Conservation (phyloP, 2,888 invertebrate species). For the Ectemnius cavifrons region DNA sequence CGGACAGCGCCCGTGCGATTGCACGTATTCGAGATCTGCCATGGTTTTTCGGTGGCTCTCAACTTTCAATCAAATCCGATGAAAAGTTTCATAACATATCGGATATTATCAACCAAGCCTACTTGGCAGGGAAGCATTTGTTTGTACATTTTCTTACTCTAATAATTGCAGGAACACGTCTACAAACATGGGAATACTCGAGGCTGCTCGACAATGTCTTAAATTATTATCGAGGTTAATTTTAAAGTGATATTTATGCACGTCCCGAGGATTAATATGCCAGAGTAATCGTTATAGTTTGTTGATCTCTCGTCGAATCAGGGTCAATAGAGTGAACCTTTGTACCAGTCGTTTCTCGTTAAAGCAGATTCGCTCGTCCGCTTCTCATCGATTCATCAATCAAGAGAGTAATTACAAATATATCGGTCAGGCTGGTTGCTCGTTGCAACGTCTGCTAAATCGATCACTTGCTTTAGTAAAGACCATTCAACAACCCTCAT, state of each 20-base stretch:
- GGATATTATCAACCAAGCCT: background rate
- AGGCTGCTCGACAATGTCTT: conserved; percentile 32
- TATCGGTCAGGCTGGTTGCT: background rate
- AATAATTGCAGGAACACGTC: background rate
- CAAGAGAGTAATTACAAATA: conserved; percentile 3
- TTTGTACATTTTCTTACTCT: background rate
- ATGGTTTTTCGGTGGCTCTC: conserved; percentile 63
- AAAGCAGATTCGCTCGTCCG: background rate
- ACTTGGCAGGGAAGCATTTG: background rate
- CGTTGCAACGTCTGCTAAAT: too few species aligned
- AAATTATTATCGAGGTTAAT: conserved; percentile 19
- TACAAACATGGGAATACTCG: too few species aligned
- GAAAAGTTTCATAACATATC: background rate
- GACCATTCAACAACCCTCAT: too few species aligned
- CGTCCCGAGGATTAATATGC: too few species aligned
- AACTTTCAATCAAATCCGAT: conserved; percentile 53
- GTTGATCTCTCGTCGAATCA: background rate
- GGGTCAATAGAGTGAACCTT: background rate
- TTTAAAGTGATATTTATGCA: too few species aligned
- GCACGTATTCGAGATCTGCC: conserved; percentile 20
- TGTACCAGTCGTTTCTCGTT: background rate
- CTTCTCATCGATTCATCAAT: conserved; percentile 3
- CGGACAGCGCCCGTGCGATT: conserved; percentile 30
- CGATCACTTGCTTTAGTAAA: too few species aligned
- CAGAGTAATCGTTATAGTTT: too few species aligned